Evolutionary conservation across 2,888 invertebrate genomes (phyloP).

Genomic region (Eupithecia pulchellata): DNA sequence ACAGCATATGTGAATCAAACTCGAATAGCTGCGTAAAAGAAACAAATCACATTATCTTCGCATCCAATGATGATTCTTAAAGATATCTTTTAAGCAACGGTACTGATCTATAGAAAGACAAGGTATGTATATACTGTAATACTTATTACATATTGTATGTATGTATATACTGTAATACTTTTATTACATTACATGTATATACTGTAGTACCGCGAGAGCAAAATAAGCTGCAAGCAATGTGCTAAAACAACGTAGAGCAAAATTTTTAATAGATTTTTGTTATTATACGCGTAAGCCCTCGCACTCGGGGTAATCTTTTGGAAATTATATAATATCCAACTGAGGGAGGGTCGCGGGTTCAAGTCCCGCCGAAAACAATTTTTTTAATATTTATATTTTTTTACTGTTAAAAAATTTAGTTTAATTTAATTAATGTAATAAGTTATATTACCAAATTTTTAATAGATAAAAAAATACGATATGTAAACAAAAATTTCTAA

Average conservation of each 20-base stretch:
- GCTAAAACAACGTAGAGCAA: background rate
- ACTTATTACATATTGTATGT: too few species aligned
- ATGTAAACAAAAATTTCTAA: too few species aligned
- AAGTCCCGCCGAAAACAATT: too few species aligned
- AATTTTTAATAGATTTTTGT: background rate
- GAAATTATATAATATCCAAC: too few species aligned
- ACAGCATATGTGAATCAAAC: slow-evolving; percentile 93
- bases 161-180: background rate
- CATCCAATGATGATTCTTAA: background rate
- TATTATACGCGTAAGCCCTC: too few species aligned
- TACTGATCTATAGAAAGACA: background rate
- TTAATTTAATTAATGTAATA: too few species aligned
- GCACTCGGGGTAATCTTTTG: too few species aligned
- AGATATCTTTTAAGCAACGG: background rate
- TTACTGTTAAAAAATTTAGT: too few species aligned
- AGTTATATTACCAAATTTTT: too few species aligned
- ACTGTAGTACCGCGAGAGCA: background rate
- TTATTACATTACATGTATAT: background rate
- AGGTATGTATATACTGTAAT: background rate
- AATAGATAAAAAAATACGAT: too few species aligned
- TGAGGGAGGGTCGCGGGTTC: too few species aligned
- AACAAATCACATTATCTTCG: background rate
- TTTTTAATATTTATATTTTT: too few species aligned
- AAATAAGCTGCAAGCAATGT: background rate
- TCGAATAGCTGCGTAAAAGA: slow-evolving; percentile 88